Conservation (phyloP, 2,888 invertebrate genomes). For the Andrena hattorfiana region DNA sequence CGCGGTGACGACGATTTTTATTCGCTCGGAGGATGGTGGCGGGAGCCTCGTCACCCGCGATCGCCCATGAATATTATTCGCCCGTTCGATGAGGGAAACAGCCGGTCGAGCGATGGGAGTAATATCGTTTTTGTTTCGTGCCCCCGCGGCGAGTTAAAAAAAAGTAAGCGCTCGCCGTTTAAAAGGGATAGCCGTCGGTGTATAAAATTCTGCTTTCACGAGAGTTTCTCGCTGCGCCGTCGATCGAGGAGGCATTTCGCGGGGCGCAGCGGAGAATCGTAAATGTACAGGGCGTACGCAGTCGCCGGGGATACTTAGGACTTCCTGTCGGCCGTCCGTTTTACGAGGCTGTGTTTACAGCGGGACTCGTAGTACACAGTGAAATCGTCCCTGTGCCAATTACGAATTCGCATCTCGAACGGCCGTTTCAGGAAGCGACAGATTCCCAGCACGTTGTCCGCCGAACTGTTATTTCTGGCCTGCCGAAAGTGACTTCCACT, state of each 20-base stretch:
- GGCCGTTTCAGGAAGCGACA: constrained; percentile 67
- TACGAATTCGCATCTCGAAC: constrained; percentile 71
- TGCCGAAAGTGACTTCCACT: constrained; percentile 73
- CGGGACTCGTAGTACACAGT: constrained; percentile 50
- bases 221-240: not conserved
- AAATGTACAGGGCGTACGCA: constrained; percentile 27
- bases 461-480: constrained; percentile 69
- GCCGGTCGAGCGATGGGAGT: no score
- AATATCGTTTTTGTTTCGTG: not conserved
- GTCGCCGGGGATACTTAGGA: constrained; percentile 33
- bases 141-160: no score
- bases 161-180: not conserved
- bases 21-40: not conserved
- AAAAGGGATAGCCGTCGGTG: not conserved
- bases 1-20: not conserved
- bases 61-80: constrained; percentile 10
- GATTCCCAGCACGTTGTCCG: constrained; percentile 72
- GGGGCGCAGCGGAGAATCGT: not conserved
- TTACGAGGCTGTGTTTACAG: constrained; percentile 57
- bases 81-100: not conserved
- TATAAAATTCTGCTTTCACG: not conserved
- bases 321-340: constrained; percentile 44
- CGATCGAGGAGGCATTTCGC: not conserved
- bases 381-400: constrained; percentile 68
- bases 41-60: not conserved